Conservation (phyloP, 1,140 invertebrate species). For the Eubasilissa regina region DNA sequence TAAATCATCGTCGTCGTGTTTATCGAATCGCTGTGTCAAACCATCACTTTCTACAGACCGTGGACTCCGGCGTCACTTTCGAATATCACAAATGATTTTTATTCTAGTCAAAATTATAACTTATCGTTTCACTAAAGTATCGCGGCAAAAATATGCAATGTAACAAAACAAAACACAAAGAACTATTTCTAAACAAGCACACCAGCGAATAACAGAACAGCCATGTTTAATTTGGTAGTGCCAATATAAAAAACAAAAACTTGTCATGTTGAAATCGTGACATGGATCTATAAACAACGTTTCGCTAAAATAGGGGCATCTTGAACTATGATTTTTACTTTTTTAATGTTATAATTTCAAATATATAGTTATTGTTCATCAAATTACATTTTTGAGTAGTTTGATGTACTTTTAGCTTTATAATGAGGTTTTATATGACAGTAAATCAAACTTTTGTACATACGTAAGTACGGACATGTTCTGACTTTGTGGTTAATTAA, state of each 20-base stretch:
- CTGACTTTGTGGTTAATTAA: background rate
- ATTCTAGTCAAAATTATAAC: background rate
- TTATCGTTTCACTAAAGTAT: conserved; percentile 16
- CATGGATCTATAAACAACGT: background rate
- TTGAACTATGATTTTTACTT: background rate
- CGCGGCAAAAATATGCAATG: conserved; percentile 12
- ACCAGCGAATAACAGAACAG: conserved; percentile 45
- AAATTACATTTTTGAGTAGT: background rate
- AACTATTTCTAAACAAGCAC: conserved; percentile 52
- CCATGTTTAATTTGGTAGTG: conserved; percentile 34
- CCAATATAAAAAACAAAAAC: conserved; percentile 4
- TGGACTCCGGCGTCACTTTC: background rate
- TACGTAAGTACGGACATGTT: no score
- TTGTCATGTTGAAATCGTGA: background rate
- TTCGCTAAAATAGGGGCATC: background rate
- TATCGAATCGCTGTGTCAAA: conserved; percentile 34
- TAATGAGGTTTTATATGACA: no score
- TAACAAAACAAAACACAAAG: conserved; percentile 52
- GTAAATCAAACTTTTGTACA: no score
- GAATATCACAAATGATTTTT: background rate
- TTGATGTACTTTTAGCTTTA: background rate
- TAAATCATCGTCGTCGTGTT: conserved; percentile 41
- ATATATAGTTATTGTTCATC: background rate
- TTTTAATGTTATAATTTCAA: background rate
- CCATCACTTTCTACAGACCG: conserved; percentile 6